Percentiles rank a stretch among this genome's conserved stretches.
Conservation (phyloP, 2,888 invertebrate species). For the Lamproptera curius region DNA sequence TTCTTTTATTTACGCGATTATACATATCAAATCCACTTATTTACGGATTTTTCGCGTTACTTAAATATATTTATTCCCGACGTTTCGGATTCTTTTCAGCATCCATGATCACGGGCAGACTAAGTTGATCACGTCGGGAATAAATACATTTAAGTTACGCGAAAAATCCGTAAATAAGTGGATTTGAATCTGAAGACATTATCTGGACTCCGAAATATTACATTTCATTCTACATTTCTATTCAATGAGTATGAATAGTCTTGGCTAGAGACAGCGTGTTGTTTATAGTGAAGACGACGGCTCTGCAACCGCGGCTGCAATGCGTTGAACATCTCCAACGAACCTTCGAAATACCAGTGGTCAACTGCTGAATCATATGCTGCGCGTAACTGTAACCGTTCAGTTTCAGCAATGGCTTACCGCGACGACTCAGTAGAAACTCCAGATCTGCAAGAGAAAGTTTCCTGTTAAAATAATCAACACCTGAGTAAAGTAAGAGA, state of each 20-base stretch:
- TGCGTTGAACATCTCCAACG: slow-evolving; percentile 48
- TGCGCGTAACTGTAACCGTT: slow-evolving; percentile 24
- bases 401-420: neutral
- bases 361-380: slow-evolving; percentile 17
- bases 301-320: slow-evolving; percentile 34
- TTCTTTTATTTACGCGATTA: no score
- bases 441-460: slow-evolving; percentile 4
- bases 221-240: slow-evolving; percentile 26
- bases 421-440: neutral
- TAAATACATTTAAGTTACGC: no score
- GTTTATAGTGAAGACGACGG: slow-evolving; percentile 33
- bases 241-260: slow-evolving; percentile 16
- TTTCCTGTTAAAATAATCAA: neutral
- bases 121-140: no score
- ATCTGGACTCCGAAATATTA: no score
- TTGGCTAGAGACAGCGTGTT: slow-evolving; percentile 24
- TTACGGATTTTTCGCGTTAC: no score
- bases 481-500: no score
- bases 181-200: slow-evolving; percentile 36
- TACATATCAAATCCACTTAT: no score
- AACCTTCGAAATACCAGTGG: slow-evolving; percentile 19
- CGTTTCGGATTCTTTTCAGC: no score
- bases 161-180: no score
- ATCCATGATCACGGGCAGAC: no score
- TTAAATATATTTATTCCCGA: no score